A percentile compares a stretch with the other conserved stretches of the same genome.
These are phyloP conservation scores for Noctilio leporinus DNA, from an alignment of 2,113 vertebrate species.

Conservation along the genomic window DNA sequence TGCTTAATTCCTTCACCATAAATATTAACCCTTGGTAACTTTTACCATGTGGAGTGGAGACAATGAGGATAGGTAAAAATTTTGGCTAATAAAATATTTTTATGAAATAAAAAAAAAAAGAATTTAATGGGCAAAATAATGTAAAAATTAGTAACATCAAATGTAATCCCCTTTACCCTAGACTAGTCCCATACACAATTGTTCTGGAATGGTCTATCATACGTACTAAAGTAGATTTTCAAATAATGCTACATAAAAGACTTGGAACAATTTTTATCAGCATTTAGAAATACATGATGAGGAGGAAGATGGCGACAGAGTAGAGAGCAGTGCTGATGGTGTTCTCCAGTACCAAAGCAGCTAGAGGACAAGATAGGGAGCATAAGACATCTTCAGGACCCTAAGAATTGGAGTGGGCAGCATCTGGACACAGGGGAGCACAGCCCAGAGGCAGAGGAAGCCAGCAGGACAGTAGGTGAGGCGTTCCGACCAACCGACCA, in stretches of 20 bases:
- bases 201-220: slow-evolving; percentile 80
- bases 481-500: too few relatives aligned
- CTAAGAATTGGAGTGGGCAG: too few relatives aligned
- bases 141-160: slow-evolving; percentile 84
- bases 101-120: too few relatives aligned
- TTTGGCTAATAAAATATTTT: background rate
- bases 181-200: slow-evolving; percentile 79
- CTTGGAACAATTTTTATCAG: slow-evolving; percentile 68
- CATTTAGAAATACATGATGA: slow-evolving; percentile 63
- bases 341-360: too few relatives aligned
- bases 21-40: background rate
- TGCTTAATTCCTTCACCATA: background rate
- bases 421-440: too few relatives aligned
- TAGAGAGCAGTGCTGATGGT: too few relatives aligned
- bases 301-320: too few relatives aligned
- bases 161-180: slow-evolving; percentile 82
- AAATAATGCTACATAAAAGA: slow-evolving; percentile 69
- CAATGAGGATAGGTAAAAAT: background rate
- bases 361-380: too few relatives aligned
- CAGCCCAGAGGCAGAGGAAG: too few relatives aligned
- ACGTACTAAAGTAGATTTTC: slow-evolving; percentile 75
- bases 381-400: too few relatives aligned
- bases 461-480: too few relatives aligned
- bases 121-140: slow-evolving; percentile 84
- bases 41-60: background rate